phyloP scores from a whole-genome alignment of 1,140 invertebrate species.

The Phymorhynchus buccinoides region DNA sequence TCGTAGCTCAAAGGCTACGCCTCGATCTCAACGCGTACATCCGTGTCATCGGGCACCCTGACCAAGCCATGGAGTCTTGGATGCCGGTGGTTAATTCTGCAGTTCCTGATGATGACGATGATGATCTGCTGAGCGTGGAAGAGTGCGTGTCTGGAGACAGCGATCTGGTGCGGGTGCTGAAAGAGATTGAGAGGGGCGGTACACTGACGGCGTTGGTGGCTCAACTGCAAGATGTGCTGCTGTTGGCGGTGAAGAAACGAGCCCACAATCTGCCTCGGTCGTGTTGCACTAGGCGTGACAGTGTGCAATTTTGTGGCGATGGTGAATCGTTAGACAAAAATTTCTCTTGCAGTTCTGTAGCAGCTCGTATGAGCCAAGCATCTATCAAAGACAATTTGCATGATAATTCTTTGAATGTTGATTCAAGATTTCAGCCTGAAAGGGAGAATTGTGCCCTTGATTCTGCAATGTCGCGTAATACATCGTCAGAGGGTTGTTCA shows the following conservation, averaged over 20 bases:
- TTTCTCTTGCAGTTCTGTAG: too few relatives aligned
- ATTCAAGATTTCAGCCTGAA: background rate
- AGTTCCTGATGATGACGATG: slow-evolving; percentile 39
- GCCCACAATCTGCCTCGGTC: slow-evolving; percentile 53
- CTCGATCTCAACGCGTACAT: slow-evolving; percentile 26
- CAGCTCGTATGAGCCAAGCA: too few relatives aligned
- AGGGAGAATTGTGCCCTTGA: background rate
- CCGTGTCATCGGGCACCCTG: slow-evolving; percentile 40
- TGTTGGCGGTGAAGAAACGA: slow-evolving; percentile 55
- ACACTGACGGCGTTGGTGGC: slow-evolving; percentile 42
- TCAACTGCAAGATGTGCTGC: slow-evolving; percentile 56
- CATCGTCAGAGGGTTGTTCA: background rate
- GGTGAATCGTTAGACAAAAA: background rate
- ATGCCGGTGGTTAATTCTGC: slow-evolving; percentile 55
- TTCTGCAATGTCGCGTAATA: background rate
- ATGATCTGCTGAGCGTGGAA: background rate
- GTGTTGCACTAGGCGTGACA: background rate
- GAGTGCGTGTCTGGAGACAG: background rate
- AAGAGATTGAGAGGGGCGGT: background rate
- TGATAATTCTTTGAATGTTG: background rate
- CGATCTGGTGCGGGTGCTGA: slow-evolving; percentile 28
- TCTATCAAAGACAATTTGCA: too few relatives aligned
- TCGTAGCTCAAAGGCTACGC: slow-evolving; percentile 18
- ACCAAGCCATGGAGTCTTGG: slow-evolving; percentile 45
- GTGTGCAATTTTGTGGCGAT: background rate